phyloP scores from a whole-genome alignment of 2,797 vertebrate species.

The Hyperoplus lanceolatus region DNA sequence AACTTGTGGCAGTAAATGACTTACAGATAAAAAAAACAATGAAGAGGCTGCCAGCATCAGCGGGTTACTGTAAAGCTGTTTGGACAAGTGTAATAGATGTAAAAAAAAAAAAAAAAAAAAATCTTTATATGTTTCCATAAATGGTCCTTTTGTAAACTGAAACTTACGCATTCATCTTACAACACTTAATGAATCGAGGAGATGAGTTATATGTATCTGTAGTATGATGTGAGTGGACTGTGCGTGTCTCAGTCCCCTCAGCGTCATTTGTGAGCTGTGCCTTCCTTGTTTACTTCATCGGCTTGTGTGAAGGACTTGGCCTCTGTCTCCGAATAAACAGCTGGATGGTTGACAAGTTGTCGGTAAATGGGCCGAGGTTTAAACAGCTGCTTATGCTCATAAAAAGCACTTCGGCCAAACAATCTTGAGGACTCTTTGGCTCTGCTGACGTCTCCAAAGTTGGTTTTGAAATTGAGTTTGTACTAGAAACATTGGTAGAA shows the following conservation, averaged over 20 bases:
- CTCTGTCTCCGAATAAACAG: conserved; percentile 84
- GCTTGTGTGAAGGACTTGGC: conserved; percentile 77
- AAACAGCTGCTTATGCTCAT: conserved; percentile 86
- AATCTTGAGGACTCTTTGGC: conserved; percentile 33
- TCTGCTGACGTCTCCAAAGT: conserved; percentile 28
- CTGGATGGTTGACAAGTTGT: conserved; percentile 84
- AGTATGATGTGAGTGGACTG: neutral
- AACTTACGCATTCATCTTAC: neutral
- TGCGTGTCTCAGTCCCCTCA: conserved; percentile 24
- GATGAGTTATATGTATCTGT: neutral
- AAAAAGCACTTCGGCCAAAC: conserved; percentile 45
- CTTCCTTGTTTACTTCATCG: conserved; percentile 79
- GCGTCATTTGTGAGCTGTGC: conserved; percentile 48
- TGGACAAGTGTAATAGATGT: conserved; percentile 13
- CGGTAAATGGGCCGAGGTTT: conserved; percentile 84
- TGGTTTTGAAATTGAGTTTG: conserved; percentile 44
- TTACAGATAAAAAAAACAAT: conserved; percentile 7
- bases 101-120: neutral
- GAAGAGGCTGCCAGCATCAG: conserved; percentile 22
- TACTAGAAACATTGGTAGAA: neutral
- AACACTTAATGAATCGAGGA: neutral
- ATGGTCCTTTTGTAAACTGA: neutral
- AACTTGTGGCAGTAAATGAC: conserved; percentile 33
- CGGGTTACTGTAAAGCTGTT: conserved; percentile 7
- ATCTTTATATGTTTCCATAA: neutral